Base-by-base conservation (phyloP, 2,797 vertebrate genomes). In the Meriones psammophilus region DNA sequence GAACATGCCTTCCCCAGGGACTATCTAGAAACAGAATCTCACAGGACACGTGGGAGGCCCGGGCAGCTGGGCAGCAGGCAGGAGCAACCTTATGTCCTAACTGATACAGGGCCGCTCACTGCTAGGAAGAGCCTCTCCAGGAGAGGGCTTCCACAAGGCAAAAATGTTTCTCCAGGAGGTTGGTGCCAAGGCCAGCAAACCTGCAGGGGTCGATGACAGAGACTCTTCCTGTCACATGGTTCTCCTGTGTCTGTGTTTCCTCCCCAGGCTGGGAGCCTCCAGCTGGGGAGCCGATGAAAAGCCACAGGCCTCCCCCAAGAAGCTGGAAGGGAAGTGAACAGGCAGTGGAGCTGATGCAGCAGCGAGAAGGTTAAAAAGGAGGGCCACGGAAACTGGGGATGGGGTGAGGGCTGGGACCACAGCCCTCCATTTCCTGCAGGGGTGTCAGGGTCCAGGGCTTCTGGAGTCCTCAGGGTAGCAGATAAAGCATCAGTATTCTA, bases 21-120 rank as follows among this genome's bases (percentile, higher is more conserved):
- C 24, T 79, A 81, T 66, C 66, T 62, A 80, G 56, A 81, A 92
- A 96, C 42, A 80, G 22, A 78, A 76, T 80, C 74, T 94, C 81
- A 60, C 9, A 64, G 85, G 81, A 5, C 0, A 15, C 0, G 3
- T 20, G 64, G 2, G 13, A 42, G 50, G 15, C 50, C 50, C 5
- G 9, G 50, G 50, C 50, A 50, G 50, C 8, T 50, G 50, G 50
- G 50, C 9, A 50, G 50, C 50, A 50, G 50, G 50, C 50, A 50
- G 50, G 50, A 8, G 50, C 50, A 50, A 50, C 50, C 50, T 50
- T 50, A 50, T 50, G 50, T 50, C 50, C 50, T 5, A 50, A 50
- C 50, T 50, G 50, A 50, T 50, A 50, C 50, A 50, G 50, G 50
- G 50, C 50, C 50, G 10, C 50, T 50, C 50, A 10, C 8, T 50